A percentile compares a stretch with the other conserved stretches of the same genome.
Evolutionary conservation across 2,888 invertebrate species (phyloP).

Genomic region (Alitta virens): DNA sequence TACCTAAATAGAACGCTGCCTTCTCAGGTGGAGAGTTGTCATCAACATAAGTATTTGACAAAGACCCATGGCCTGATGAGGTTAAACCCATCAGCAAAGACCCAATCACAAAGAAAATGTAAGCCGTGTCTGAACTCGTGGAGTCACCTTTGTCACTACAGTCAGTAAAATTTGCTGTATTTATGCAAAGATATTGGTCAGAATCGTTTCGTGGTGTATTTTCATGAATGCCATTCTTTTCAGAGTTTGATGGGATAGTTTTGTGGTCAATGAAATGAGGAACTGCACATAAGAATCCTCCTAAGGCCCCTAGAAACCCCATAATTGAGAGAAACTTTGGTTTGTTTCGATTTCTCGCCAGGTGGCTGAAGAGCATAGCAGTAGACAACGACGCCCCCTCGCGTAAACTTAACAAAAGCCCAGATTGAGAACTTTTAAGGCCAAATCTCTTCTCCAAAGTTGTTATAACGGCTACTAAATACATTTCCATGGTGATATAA

Average conservation of each 20-base stretch:
- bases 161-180: no score
- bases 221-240: neutral
- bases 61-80: neutral
- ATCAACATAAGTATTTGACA: constrained; percentile 10
- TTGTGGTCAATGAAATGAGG: constrained; percentile 9
- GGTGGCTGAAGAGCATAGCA: constrained; percentile 2
- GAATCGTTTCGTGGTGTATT: no score
- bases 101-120: neutral
- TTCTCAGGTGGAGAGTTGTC: constrained; percentile 1
- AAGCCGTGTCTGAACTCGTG: no score
- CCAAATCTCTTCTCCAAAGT: constrained; percentile 12
- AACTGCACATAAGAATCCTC: neutral
- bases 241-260: no score
- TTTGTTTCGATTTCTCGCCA: constrained; percentile 4
- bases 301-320: neutral
- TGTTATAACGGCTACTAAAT: constrained; percentile 10
- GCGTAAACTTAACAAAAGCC: constrained; percentile 1
- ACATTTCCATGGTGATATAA: constrained; percentile 8
- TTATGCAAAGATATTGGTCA: no score
- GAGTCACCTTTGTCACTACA: no score
- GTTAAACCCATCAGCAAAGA: constrained; percentile 3
- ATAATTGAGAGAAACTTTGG: constrained; percentile 3
- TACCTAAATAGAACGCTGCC: constrained; percentile 7
- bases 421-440: neutral
- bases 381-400: constrained; percentile 7